A percentile compares a stretch with the other conserved stretches of the same genome.
Evolutionary conservation across 2,113 vertebrate genomes (phyloP).

Genomic region (Notothenia coriiceps): DNA sequence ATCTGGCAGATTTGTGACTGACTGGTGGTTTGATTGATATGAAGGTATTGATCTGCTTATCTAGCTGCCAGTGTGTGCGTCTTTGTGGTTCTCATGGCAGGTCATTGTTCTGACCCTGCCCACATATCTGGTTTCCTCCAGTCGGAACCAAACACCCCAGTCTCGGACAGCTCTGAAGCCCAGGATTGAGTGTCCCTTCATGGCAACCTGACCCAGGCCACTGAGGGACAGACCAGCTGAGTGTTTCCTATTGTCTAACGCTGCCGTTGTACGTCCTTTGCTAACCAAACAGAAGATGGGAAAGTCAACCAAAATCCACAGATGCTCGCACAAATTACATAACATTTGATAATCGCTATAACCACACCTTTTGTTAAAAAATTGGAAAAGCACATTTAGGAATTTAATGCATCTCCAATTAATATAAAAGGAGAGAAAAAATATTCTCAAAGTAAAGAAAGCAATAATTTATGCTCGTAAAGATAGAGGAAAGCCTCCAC

Average conservation of each 20-base stretch:
- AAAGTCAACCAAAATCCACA: background rate
- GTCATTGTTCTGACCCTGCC: conserved; percentile 60
- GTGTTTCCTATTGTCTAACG: conserved; percentile 54
- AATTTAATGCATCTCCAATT: background rate
- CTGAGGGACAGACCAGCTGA: conserved; percentile 61
- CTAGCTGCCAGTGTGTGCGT: background rate
- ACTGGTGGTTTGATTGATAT: conserved; percentile 16
- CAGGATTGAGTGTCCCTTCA: conserved; percentile 71
- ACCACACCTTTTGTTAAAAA: background rate
- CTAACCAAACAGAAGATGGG: conserved; percentile 13
- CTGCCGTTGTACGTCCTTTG: conserved; percentile 8
- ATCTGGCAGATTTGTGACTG: conserved; percentile 8
- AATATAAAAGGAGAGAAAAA: background rate
- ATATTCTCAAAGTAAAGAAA: background rate
- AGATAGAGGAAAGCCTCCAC: conserved; percentile 2
- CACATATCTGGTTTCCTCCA: conserved; percentile 70
- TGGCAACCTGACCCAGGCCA: conserved; percentile 73
- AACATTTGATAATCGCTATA: background rate
- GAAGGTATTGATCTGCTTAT: conserved; percentile 25
- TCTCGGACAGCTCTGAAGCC: conserved; percentile 48
- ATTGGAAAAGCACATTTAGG: background rate
- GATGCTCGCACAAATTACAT: background rate
- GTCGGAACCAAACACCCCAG: conserved; percentile 75
- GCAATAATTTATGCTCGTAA: background rate
- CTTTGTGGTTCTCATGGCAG: conserved; percentile 41